These are phyloP conservation scores for Drosophila neotestacea DNA, from an alignment of 2,888 invertebrate genomes.

Conservation along the genomic window DNA sequence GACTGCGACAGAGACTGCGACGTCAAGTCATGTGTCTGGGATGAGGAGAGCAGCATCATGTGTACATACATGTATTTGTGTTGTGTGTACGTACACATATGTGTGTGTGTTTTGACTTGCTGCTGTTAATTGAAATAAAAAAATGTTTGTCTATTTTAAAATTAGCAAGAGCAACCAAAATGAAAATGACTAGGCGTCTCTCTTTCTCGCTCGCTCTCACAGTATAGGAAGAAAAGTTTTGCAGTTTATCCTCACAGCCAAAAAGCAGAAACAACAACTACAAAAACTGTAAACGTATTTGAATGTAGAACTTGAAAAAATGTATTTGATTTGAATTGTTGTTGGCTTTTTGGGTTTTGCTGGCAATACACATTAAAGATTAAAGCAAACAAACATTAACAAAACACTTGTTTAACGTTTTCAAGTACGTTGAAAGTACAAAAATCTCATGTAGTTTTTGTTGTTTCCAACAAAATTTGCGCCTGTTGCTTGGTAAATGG, in stretches of 20 bases:
- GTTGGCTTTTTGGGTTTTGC: slow-evolving; percentile 27
- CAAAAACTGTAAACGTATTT: slow-evolving; percentile 28
- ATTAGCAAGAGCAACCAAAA: slow-evolving; percentile 76
- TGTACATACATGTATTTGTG: slow-evolving; percentile 10
- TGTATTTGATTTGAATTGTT: slow-evolving; percentile 45
- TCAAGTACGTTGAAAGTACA: slow-evolving; percentile 72
- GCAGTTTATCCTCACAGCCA: slow-evolving; percentile 42
- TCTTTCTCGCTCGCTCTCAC: slow-evolving; percentile 12
- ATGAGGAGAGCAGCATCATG: slow-evolving; percentile 27
- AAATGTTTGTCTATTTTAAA: slow-evolving; percentile 79
- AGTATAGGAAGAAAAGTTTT: slow-evolving; percentile 50
- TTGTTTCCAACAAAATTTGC: slow-evolving; percentile 13
- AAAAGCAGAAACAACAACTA: slow-evolving; percentile 25
- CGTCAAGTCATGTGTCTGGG: slow-evolving; percentile 63
- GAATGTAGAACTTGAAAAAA: slow-evolving; percentile 58
- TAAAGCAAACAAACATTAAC: slow-evolving; percentile 78
- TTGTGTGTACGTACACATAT: slow-evolving; percentile 8
- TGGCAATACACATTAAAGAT: slow-evolving; percentile 68
- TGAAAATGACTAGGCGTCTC: slow-evolving; percentile 67
- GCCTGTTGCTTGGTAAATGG: neutral
- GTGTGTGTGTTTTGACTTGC: slow-evolving; percentile 36
- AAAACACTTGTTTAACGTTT: slow-evolving; percentile 77
- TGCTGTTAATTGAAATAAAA: slow-evolving; percentile 77
- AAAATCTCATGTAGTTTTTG: slow-evolving; percentile 19
- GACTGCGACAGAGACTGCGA: slow-evolving; percentile 21